Percentiles rank a stretch among this genome's conserved stretches.
These are phyloP conservation scores for Frankliniella intonsa DNA, from an alignment of 2,888 invertebrate species.

Conservation along the genomic window DNA sequence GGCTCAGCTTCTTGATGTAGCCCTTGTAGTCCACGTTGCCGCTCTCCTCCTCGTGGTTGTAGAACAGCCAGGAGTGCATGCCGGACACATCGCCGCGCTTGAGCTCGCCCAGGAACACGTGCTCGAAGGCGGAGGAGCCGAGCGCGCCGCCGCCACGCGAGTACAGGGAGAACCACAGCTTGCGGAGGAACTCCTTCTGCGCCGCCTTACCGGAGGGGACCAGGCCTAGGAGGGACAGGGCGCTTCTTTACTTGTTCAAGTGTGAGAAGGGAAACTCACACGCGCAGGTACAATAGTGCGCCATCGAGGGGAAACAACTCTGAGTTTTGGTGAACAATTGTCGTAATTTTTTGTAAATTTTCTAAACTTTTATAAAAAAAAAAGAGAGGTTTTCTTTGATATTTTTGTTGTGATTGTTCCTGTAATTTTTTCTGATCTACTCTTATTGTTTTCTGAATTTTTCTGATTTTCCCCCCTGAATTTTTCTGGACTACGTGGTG, in stretches of 20 bases:
- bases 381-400: no score
- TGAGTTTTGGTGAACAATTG: no score
- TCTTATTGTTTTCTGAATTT: no score
- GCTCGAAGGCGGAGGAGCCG: slow-evolving; percentile 89
- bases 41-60: slow-evolving; percentile 67
- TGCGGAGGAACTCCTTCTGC: slow-evolving; percentile 8
- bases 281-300: no score
- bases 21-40: slow-evolving; percentile 73
- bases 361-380: no score
- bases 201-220: not conserved
- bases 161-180: slow-evolving; percentile 75
- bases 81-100: slow-evolving; percentile 74
- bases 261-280: no score
- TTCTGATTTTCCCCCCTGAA: no score
- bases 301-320: no score
- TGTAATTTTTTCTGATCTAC: no score
- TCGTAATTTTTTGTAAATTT: no score
- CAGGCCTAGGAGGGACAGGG: not conserved
- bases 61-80: slow-evolving; percentile 89
- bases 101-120: slow-evolving; percentile 83
- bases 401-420: no score
- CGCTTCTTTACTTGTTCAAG: not conserved
- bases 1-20: slow-evolving; percentile 64
- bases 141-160: slow-evolving; percentile 71
- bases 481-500: no score